A percentile compares a stretch with the other conserved stretches of the same genome.
Conservation (phyloP, 1,140 invertebrate genomes). For the Zophobas atratus region DNA sequence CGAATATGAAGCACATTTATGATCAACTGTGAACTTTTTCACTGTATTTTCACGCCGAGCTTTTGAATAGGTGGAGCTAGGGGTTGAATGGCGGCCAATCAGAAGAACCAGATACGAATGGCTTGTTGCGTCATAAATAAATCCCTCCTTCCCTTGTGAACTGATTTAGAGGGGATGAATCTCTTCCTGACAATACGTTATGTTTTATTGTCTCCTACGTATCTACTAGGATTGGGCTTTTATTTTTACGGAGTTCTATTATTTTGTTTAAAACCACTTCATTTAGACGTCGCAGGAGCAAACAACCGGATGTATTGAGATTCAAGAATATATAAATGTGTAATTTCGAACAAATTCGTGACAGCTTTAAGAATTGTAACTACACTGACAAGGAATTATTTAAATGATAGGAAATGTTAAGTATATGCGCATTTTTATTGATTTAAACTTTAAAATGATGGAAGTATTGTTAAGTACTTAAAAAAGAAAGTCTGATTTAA, state of each 20-base stretch:
- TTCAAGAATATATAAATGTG: background rate
- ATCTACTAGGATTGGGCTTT: background rate
- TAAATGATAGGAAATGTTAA: no score
- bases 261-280: background rate
- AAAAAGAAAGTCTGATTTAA: no score
- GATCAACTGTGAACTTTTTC: conserved; percentile 65
- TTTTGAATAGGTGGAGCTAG: conserved; percentile 56
- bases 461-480: no score
- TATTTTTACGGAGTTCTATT: background rate
- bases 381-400: no score
- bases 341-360: no score
- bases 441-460: no score
- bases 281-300: background rate
- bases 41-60: conserved; percentile 55
- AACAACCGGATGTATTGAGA: background rate
- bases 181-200: conserved; percentile 47
- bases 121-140: conserved; percentile 60
- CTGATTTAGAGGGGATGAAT: conserved; percentile 50
- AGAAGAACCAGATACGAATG: conserved; percentile 48
- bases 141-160: conserved; percentile 53
- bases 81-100: conserved; percentile 62
- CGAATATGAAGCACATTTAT: conserved; percentile 60
- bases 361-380: no score
- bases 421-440: no score
- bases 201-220: conserved; percentile 51